Evolutionary conservation across 2,888 invertebrate genomes (phyloP), one percentile per base, ranked within the genome.

Genomic region (Euplexia lucipara): DNA sequence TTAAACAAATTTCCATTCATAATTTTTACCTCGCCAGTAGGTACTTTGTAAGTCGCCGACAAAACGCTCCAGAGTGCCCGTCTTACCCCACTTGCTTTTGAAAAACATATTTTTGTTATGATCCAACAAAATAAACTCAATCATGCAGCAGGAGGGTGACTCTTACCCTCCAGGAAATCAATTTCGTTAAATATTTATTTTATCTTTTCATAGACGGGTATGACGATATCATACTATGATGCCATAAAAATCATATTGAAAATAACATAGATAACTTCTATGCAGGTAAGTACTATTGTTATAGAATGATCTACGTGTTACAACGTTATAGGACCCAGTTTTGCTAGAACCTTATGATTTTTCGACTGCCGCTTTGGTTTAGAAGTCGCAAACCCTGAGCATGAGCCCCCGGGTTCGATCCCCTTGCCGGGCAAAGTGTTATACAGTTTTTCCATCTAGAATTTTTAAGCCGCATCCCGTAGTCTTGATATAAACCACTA

Each of bases 41-140:
- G n/a, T 67, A 76, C 68, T 70, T 73, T 68, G 61, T 54, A 61
- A 67, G 47, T 68, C 65, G 73, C 61, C 66, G 63, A 70, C 53
- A 68, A 76, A 78, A 63, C 39, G 66, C 39, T 48, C 48, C 56
- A 62, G 60, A 47, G 54, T 48, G 22, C 63, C 65, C 49, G 45
- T 26, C 67, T 34, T 44, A 51, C 67, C 66, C 66, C 61, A 49
- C 57, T 71, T 75, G 67, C 74, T 75, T 74, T 72, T 70, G 75
- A 75, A 83, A 80, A 83, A 83, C 83, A 83, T 84, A 84, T 86
- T 82, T 83, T 83, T 83, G 76, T 81, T 86, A 87, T 87, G 85
- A 88, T 89, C 88, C 85, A 84, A 81, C 83, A 80, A 86, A 89
- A 90, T 89, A 87, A 90, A 89, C 86, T 84, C 87, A 89, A 91